Evolutionary conservation across 2,888 invertebrate species (phyloP), one percentile per base, ranked within the genome.

Genomic region (Amphipoea lucens): DNA sequence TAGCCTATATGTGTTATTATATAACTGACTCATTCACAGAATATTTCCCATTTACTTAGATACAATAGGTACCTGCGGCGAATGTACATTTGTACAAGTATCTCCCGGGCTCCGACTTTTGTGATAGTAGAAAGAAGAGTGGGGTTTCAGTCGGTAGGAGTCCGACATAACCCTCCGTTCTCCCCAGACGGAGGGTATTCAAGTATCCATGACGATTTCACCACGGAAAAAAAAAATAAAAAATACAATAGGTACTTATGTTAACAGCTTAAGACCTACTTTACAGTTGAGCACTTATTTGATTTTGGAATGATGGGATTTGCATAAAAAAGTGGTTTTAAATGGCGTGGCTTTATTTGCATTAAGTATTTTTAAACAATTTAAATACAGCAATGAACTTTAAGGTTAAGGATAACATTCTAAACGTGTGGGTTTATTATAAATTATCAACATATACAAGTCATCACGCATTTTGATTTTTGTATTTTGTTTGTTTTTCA

Each of bases 381-480:
- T 78, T n/a, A 11, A 48, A 78, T 78, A n/a, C 48, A 54, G 79
- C 36, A 69, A 63, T 66, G 54, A 66, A 51, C 45, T 68, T 79
- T 78, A 29, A 20, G 12, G 29, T 29, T 23, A 66, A 23, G 42
- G 23, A 20, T 40, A 9, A n/a, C 36, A 45, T 57, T 77, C 12
- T 65, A 66, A 67, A 36, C 4, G 6, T 45, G 14, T 48, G 2
- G 11, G 23, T 57, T 57, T 29, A 29, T 29, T 29, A 45, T 54
- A 40, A 69, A 40, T 48, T n/a, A 29, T 17, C 9, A 40, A 48
- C 3, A 14, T 29, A 29, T 29, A 29, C 36, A 36, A 4, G 5
- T 14, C 29, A 2, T 29, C 12, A 48, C 20, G n/a, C 0, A 54
- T n/a, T 45, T 63, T 1, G 6, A 42, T 7, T 48, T 1, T 29